Evolutionary conservation across 2,797 vertebrate genomes (phyloP), one percentile per base, ranked within the genome.

Genomic region (Cuniculus paca): DNA sequence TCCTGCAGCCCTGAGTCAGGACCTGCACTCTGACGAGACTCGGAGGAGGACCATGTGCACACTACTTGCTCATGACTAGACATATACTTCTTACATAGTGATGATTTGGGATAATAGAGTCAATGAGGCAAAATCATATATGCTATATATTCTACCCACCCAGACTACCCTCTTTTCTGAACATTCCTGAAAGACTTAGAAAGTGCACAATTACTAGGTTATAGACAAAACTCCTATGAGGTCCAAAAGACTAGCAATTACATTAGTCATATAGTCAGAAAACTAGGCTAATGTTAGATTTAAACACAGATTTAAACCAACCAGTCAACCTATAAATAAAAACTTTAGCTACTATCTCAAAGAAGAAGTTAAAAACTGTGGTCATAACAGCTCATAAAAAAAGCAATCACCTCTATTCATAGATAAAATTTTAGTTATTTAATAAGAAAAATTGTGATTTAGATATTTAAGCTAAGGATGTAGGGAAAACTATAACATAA

Each of bases 221-320:
- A 56, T 34, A 74, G 13, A 65, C 39, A 65, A 75, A 68, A 88
- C 8, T 54, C 19, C 54, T 82, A 19, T 52, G 63, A 74, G n/a
- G 61, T 56, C 20, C 36, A 28, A 80, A 92, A 92, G 50, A n/a
- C 7, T 56, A 92, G 48, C 56, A 81, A 61, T 52, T 87, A 16
- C 56, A 24, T 12, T 74, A 82, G 36, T 83, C 36, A 77, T 54
- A 60, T 3, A 58, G 24, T 68, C n/a, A 42, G 83, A 75, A 79
- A 84, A 75, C 45, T 36, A 81, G n/a, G 48, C 74, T 93, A 88
- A 93, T 83, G n/a, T 84, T 60, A n/a, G n/a, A n/a, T n/a, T n/a
- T n/a, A n/a, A n/a, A 19, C 4, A 85, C 34, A 42, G 28, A 86
- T 54, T 54, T 70, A 84, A 70, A 39, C 24, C 16, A 83, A 42